A percentile compares a stretch with the other conserved stretches of the same genome.
Conservation (phyloP, 2,797 vertebrate genomes). For the Pachyuromys duprasi region DNA sequence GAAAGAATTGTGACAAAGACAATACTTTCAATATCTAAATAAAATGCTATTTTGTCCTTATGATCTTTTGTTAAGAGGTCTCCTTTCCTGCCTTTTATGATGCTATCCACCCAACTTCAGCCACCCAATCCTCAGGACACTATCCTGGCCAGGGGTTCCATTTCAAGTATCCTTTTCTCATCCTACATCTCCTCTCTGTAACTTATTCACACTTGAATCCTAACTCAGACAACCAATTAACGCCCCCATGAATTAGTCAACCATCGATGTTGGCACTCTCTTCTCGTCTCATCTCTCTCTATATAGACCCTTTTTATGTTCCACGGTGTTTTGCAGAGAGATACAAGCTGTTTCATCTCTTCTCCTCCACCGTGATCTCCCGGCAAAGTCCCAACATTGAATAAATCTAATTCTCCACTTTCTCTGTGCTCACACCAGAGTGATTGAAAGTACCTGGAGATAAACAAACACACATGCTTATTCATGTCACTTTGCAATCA, state of each 20-base stretch:
- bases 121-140: background rate
- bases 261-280: background rate
- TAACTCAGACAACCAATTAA: slow-evolving; percentile 21
- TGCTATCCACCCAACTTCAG: background rate
- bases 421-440: background rate
- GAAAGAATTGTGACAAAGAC: background rate
- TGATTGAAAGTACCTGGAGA: slow-evolving; percentile 24
- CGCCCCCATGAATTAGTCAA: background rate
- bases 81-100: background rate
- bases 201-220: background rate
- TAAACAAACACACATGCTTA: slow-evolving; percentile 20
- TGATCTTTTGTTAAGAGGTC: background rate
- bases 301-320: background rate
- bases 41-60: background rate
- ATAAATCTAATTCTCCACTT: background rate
- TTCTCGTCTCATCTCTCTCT: background rate
- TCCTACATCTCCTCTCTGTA: background rate
- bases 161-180: background rate
- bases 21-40: background rate
- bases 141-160: background rate
- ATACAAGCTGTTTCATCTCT: background rate
- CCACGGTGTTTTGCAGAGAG: background rate
- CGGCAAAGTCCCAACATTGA: background rate
- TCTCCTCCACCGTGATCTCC: background rate
- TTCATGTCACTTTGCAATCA: slow-evolving; percentile 6